Evolutionary conservation across 2,888 invertebrate species (phyloP).

Genomic region (Seladonia tumulorum): DNA sequence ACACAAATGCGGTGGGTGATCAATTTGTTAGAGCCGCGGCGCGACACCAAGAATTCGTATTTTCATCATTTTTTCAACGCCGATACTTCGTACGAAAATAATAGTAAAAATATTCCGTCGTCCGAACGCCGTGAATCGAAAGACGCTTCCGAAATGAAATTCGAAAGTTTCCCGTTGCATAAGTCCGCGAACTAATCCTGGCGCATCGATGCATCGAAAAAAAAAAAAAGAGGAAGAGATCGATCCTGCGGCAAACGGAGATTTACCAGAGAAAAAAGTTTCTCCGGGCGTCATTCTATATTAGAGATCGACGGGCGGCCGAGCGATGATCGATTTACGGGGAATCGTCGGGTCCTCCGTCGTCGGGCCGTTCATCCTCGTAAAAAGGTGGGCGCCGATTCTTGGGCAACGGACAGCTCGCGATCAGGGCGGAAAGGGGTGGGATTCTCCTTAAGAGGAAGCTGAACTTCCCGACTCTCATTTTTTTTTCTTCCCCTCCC

Average conservation of each 20-base stretch:
- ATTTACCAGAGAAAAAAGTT: slow-evolving; percentile 26
- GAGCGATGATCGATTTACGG: slow-evolving; percentile 51
- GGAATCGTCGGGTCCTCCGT: slow-evolving; percentile 43
- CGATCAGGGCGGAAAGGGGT: background rate
- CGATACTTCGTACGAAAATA: too few species aligned
- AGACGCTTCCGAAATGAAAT: slow-evolving; percentile 25
- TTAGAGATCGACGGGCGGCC: slow-evolving; percentile 28
- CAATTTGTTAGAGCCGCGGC: too few species aligned
- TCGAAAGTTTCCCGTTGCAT: slow-evolving; percentile 7
- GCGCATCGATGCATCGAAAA: background rate
- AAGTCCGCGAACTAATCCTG: slow-evolving; percentile 28
- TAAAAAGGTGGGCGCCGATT: slow-evolving; percentile 50
- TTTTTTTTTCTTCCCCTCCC: background rate
- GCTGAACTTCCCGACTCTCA: slow-evolving; percentile 28
- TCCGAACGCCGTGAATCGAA: background rate
- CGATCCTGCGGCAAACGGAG: slow-evolving; percentile 11
- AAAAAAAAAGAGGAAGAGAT: background rate
- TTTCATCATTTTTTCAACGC: too few species aligned
- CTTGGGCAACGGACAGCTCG: slow-evolving; percentile 31
- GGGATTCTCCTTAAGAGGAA: slow-evolving; percentile 33
- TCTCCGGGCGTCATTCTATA: slow-evolving; percentile 30
- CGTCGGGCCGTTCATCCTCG: slow-evolving; percentile 43
- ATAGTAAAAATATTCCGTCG: background rate
- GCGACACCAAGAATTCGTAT: too few species aligned
- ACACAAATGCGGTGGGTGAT: too few species aligned